Evolutionary conservation across 2,113 vertebrate genomes (phyloP), one percentile per base, ranked within the genome.

Genomic region (Pseudopodoces humilis): DNA sequence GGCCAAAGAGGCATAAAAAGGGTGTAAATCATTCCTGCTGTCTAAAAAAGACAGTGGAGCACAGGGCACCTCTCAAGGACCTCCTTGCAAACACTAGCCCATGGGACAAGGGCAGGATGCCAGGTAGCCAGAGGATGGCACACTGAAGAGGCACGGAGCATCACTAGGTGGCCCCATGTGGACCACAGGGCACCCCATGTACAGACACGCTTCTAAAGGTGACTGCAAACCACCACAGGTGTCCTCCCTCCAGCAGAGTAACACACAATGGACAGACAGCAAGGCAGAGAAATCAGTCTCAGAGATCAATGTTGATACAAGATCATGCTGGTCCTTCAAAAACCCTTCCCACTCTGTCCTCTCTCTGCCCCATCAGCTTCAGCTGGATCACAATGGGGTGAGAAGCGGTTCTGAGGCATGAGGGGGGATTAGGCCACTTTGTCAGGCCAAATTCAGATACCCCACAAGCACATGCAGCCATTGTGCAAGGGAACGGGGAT

Each of bases 371-470:
- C 56, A 58, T 25, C 46, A 52, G 14, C 15, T 60, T 84, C 67
- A 46, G 20, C 12, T 56, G 39, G 25, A 59, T 50, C 31, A 53
- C 21, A 86, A 2, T 0, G 0, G 23, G 11, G 2, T 47, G 25
- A 56, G 24, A 69, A 93, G 4, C 6, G 30, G 31, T 21, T 44
- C 65, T 44, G 47, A 81, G 53, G 21, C 22, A 62, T 1, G 1
- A 24, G 4, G 9, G 6, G 4, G 33, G 6, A 78, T 31, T 20
- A 78, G 52, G 13, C 9, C 75, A 60, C 52, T 23, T 59, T 71
- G 19, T 46, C 35, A 70, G 52, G 55, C 14, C 24, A 37, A n/a
- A 88, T 84, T 44, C 56, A 60, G 56, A 20, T 16, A 50, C 18
- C 31, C 50, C 70, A 70, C 55, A 92, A 80, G 64, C 39, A 81